phyloP scores from a whole-genome alignment of 2,113 vertebrate species.

The Herpetotheres cachinnans region DNA sequence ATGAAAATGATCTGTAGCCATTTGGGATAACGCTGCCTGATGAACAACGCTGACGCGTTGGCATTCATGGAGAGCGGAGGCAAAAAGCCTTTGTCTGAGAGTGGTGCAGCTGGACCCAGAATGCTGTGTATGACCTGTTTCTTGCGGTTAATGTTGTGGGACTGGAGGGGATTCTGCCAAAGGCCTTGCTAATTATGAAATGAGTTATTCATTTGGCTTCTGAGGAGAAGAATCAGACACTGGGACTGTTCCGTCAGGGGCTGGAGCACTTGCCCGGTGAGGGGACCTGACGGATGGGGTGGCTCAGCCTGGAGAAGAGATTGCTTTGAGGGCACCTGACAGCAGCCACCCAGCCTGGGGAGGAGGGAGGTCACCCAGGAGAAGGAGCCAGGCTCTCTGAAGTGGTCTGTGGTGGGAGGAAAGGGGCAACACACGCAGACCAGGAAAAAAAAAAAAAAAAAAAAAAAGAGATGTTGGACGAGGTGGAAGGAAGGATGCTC shows the following conservation, averaged over 20 bases:
- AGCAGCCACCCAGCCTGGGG: neutral
- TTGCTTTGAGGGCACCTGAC: neutral
- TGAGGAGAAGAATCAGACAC: neutral
- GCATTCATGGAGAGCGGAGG: neutral
- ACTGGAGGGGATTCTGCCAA: neutral
- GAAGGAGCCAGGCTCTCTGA: neutral
- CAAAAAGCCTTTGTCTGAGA: neutral
- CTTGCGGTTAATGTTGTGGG: neutral
- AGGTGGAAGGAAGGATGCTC: neutral
- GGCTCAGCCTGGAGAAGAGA: neutral
- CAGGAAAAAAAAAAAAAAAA: neutral
- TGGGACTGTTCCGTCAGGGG: neutral
- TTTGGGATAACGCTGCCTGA: neutral
- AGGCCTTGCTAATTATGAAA: neutral
- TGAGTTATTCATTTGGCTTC: neutral
- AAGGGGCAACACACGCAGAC: neutral
- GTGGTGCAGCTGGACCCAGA: neutral
- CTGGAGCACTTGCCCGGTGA: neutral
- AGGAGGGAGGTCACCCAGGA: neutral
- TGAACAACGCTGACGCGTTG: fast-evolving
- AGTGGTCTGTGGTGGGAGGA: neutral
- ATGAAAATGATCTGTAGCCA: neutral
- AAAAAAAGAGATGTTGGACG: neutral
- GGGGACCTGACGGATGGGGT: neutral
- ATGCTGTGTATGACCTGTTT: neutral